Base-by-base conservation (phyloP, 2,113 vertebrate species). In the Tauraco erythrolophus region DNA sequence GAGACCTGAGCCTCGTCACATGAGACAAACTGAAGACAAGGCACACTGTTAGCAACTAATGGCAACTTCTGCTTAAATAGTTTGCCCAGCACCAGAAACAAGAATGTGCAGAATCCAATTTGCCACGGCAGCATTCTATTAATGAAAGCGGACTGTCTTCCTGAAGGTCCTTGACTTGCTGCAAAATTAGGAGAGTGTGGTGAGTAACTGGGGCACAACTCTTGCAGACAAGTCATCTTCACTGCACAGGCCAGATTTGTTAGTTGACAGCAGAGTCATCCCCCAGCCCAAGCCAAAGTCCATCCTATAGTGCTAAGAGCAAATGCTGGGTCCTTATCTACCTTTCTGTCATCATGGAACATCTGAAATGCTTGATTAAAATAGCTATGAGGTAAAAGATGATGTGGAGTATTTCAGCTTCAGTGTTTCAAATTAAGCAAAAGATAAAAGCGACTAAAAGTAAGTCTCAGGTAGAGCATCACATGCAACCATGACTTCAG, bases 241-340 rank as follows among this genome's bases (percentile, higher is more conserved):
- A 35, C 51, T 35, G 24, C 57, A 74, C 46, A 58, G 1, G 1
- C 70, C 85, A 46, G 84, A 46, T 61, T 81, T 30, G 21, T 10
- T 50, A 69, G 51, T 31, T 72, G 41, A 54, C 53, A 86, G 54
- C 86, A 88, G 30, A 83, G 41, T 30, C 61, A 46, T 8, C 35
- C n/a, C 39, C 53, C 3, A 4, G 28, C 25, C 25, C 1, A 2
- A 76, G 46, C 28, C 79, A 41, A 0, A 0, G 0, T 43, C 64
- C 43, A n/a, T 84, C 51, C 51, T 39, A 3, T 6, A 37, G 37
- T 4, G 24, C 68, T 17, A n/a, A 43, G 24, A 76, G 18, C n/a
- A 90, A 65, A 41, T 8, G 4, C 11, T 2, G 19, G 6, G 12
- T 33, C 16, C 21, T 16, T 53, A 19, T 53, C 50, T 37, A 61